Evolutionary conservation across 2,888 invertebrate species (phyloP).

Genomic region (Oligia strigilis): DNA sequence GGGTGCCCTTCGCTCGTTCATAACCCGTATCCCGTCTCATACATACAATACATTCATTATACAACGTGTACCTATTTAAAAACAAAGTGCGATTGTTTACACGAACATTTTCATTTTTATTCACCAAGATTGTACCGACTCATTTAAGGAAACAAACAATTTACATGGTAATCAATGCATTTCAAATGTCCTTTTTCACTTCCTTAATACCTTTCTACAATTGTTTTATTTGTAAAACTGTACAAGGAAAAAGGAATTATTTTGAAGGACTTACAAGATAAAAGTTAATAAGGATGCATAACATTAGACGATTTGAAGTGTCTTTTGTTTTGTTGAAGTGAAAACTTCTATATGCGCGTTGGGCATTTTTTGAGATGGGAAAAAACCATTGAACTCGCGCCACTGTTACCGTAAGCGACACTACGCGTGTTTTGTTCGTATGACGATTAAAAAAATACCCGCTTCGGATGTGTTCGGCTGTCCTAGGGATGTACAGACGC

Average conservation of each 20-base stretch:
- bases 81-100: background rate
- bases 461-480: too few species aligned
- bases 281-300: background rate
- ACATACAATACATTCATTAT: too few species aligned
- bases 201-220: background rate
- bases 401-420: too few species aligned
- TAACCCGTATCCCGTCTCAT: too few species aligned
- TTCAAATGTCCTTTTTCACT: slow-evolving; percentile 5
- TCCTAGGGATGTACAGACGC: too few species aligned
- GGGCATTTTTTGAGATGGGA: too few species aligned
- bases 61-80: too few species aligned
- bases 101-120: background rate
- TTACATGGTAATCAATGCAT: slow-evolving; percentile 5
- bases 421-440: too few species aligned
- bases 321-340: background rate
- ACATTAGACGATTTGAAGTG: background rate
- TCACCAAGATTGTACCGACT: background rate
- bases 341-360: too few species aligned
- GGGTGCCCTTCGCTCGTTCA: too few species aligned
- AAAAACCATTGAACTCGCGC: too few species aligned
- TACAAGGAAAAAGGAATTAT: slow-evolving; percentile 9
- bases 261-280: slow-evolving; percentile 1
- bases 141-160: slow-evolving; percentile 10
- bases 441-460: too few species aligned
- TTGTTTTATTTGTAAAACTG: slow-evolving; percentile 10